Conservation (phyloP, 2,113 vertebrate genomes). For the Antechinus stuartii region DNA sequence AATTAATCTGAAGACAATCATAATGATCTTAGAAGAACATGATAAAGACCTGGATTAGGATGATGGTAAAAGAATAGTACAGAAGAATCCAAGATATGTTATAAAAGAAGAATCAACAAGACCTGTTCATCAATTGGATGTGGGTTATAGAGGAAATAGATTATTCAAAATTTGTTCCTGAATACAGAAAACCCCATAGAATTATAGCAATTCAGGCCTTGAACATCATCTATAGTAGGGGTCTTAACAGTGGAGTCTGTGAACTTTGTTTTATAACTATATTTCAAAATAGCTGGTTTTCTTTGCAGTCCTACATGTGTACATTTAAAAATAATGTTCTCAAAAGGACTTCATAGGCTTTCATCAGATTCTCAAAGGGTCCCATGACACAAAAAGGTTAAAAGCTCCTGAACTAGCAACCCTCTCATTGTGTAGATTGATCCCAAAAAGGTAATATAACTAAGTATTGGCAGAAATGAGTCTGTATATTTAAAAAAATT, state of each 20-base stretch:
- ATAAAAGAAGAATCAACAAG: constrained; percentile 49
- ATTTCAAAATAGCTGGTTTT: neutral
- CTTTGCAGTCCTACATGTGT: neutral
- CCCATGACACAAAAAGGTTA: neutral
- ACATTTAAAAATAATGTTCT: too few species aligned
- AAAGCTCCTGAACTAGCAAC: neutral
- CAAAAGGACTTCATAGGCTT: neutral
- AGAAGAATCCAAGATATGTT: constrained; percentile 7
- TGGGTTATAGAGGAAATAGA: constrained; percentile 23
- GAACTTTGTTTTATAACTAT: neutral
- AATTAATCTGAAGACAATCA: neutral
- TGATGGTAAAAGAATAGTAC: neutral
- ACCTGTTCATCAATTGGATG: neutral
- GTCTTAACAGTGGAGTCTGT: neutral
- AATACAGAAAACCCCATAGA: constrained; percentile 26
- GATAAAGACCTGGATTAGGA: neutral
- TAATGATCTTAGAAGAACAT: neutral
- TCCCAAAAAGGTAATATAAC: neutral
- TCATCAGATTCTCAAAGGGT: neutral
- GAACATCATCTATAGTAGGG: too few species aligned
- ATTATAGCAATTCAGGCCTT: neutral
- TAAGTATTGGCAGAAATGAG: neutral
- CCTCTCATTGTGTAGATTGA: neutral
- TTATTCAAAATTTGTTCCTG: neutral
- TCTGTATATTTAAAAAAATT: neutral